Conservation (phyloP, 2,113 vertebrate genomes). For the Marcusenius ussheri region DNA sequence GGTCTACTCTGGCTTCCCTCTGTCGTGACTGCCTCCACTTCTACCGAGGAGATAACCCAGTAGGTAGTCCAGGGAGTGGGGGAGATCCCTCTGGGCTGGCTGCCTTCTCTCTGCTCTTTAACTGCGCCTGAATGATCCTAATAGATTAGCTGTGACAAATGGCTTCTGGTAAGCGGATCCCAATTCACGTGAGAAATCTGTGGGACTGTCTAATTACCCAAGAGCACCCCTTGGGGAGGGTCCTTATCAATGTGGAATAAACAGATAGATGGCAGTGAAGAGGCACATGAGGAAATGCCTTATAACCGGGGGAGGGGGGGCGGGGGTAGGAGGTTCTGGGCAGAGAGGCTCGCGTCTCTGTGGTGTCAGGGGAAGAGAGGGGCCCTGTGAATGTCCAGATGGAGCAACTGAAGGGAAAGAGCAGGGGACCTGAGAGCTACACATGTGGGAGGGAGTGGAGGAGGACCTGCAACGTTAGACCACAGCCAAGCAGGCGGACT, state of each 20-base stretch:
- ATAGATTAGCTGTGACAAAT: conserved; percentile 56
- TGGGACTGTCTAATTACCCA: conserved; percentile 35
- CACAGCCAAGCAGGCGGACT: conserved; percentile 38
- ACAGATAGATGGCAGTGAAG: conserved; percentile 29
- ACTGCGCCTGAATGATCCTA: conserved; percentile 30
- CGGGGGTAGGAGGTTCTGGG: conserved; percentile 44
- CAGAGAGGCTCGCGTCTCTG: neutral
- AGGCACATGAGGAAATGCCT: conserved; percentile 66
- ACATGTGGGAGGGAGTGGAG: neutral
- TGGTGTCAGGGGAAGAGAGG: conserved; percentile 18
- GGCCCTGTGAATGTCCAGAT: conserved; percentile 42
- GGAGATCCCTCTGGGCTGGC: conserved; percentile 34
- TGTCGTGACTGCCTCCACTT: conserved; percentile 56
- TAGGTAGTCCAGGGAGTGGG: conserved; percentile 34
- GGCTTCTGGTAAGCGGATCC: conserved; percentile 41
- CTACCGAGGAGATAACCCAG: conserved; percentile 41
- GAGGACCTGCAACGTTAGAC: conserved; percentile 28
- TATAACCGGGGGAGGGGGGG: conserved; percentile 48
- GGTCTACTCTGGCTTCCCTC: conserved; percentile 36
- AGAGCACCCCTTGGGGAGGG: conserved; percentile 32
- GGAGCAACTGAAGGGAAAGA: neutral
- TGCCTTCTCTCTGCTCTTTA: conserved; percentile 25
- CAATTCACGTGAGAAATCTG: conserved; percentile 41
- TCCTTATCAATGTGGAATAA: conserved; percentile 61
- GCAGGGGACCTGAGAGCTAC: neutral